Percentiles rank a stretch among this genome's conserved stretches.
Evolutionary conservation across 2,113 vertebrate species (phyloP).

Genomic region (Euleptes europaea): DNA sequence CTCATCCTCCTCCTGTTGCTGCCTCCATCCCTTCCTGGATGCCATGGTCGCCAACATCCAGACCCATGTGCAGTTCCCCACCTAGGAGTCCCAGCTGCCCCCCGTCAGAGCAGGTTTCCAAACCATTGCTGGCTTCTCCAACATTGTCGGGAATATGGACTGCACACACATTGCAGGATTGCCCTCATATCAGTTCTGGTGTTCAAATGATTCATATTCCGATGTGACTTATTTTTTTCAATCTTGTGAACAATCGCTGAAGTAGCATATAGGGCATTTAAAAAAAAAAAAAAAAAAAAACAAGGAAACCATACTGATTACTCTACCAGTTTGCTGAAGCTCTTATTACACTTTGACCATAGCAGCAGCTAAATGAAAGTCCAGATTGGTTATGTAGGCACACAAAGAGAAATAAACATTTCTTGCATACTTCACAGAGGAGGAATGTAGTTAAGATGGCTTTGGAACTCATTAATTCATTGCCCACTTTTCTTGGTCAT

Average conservation of each 20-base stretch:
- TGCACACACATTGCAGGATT: too few relatives aligned
- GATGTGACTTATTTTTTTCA: neutral
- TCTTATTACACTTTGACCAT: constrained; percentile 61
- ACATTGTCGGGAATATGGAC: too few relatives aligned
- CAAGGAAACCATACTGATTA: constrained; percentile 54
- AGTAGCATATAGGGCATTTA: constrained; percentile 14
- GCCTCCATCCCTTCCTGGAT: too few relatives aligned
- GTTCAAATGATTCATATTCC: neutral
- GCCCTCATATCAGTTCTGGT: neutral
- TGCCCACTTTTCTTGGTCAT: constrained; percentile 54
- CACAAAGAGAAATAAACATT: constrained; percentile 69
- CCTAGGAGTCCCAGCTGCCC: too few relatives aligned
- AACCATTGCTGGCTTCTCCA: too few relatives aligned
- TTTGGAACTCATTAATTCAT: constrained; percentile 45
- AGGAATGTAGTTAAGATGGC: constrained; percentile 56
- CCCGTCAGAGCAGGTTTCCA: too few relatives aligned
- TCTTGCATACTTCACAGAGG: constrained; percentile 63
- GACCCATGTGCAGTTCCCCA: too few relatives aligned
- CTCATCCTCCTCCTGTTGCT: too few relatives aligned
- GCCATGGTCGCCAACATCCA: too few relatives aligned
- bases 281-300: constrained; percentile 39
- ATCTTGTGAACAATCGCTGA: constrained; percentile 20
- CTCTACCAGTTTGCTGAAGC: constrained; percentile 60
- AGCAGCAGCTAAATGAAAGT: constrained; percentile 70
- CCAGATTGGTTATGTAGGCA: constrained; percentile 65